A percentile compares a stretch with the other conserved stretches of the same genome.
These are phyloP conservation scores for Athalia cordata DNA, from an alignment of 2,888 invertebrate species.

Conservation along the genomic window DNA sequence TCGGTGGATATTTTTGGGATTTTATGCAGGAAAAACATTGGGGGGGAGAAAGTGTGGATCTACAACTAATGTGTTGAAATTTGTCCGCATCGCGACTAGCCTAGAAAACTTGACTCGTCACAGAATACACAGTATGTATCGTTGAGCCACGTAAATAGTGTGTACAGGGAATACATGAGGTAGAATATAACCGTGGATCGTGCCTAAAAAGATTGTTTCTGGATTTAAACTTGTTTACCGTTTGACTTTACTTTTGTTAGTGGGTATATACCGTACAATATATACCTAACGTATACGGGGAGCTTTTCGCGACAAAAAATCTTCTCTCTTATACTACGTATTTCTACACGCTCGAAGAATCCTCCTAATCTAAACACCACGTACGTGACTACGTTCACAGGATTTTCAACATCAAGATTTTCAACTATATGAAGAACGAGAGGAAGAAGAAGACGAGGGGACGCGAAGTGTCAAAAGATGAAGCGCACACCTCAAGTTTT, in stretches of 20 bases:
- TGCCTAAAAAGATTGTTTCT: constrained; percentile 36
- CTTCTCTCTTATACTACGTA: background rate
- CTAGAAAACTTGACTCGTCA: too few relatives aligned
- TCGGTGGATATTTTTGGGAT: too few relatives aligned
- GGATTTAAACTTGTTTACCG: constrained; percentile 21
- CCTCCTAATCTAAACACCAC: constrained; percentile 19
- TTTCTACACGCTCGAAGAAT: constrained; percentile 2
- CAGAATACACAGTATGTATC: background rate
- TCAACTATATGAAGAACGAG: too few relatives aligned
- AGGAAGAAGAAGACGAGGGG: too few relatives aligned
- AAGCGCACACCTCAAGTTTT: background rate
- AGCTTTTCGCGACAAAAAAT: constrained; percentile 15
- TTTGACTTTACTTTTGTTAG: constrained; percentile 15
- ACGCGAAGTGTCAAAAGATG: background rate
- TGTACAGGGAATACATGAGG: background rate
- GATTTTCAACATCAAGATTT: background rate
- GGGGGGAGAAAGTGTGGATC: too few relatives aligned
- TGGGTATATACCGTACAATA: background rate
- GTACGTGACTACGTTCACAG: background rate
- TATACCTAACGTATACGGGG: too few relatives aligned
- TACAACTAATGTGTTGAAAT: too few relatives aligned
- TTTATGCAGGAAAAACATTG: too few relatives aligned
- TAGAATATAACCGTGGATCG: background rate
- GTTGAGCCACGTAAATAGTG: background rate
- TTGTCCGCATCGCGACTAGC: too few relatives aligned